Conservation (phyloP, 2,888 invertebrate genomes). For the Tiphia femorata region DNA sequence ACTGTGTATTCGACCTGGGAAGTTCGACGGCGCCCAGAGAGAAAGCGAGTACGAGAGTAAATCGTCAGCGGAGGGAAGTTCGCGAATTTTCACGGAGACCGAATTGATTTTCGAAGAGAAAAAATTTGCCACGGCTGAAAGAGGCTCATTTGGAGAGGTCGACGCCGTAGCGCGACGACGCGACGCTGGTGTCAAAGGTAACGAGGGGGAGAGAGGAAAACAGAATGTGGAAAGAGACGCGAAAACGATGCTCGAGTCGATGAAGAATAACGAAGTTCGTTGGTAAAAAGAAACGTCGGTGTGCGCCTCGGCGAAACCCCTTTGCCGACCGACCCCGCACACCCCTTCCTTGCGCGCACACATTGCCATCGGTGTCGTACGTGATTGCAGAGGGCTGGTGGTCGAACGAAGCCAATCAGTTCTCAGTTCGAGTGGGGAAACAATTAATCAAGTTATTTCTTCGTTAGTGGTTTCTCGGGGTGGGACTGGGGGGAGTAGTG, state of each 20-base stretch:
- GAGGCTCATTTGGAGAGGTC: no score
- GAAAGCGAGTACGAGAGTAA: no score
- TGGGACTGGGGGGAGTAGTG: constrained; percentile 3
- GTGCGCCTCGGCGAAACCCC: background rate
- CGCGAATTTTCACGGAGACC: no score
- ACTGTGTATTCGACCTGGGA: no score
- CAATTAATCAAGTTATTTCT: constrained; percentile 56
- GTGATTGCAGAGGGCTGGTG: background rate
- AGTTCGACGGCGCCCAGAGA: no score
- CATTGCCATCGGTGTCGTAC: background rate
- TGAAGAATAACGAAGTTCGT: constrained; percentile 3
- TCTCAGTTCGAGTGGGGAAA: constrained; percentile 21
- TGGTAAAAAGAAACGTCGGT: background rate
- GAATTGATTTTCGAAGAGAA: no score
- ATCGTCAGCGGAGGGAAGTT: no score
- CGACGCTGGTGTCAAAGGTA: background rate
- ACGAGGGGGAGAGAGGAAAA: background rate
- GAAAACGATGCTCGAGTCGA: background rate
- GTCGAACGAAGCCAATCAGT: constrained; percentile 11
- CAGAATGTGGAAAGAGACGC: background rate
- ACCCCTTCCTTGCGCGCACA: no score
- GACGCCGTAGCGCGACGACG: no score
- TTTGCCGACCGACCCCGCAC: no score
- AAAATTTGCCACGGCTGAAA: no score
- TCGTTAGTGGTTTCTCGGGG: constrained; percentile 25